phyloP scores from a whole-genome alignment of 2,797 vertebrate genomes.

The Myotis pilosus region DNA sequence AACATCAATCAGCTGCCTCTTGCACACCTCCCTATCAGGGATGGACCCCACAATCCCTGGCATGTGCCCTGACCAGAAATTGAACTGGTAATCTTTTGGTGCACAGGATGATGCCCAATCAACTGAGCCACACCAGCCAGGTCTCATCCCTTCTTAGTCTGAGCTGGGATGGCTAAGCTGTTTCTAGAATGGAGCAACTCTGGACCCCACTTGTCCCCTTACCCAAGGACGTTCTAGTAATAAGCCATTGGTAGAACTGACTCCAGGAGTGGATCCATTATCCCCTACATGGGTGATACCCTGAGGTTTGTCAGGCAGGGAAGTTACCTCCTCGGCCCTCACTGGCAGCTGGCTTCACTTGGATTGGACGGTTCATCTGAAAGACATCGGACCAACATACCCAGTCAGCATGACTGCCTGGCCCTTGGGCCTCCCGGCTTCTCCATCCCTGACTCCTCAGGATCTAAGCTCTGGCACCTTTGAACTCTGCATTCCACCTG shows the following conservation, averaged over 20 bases:
- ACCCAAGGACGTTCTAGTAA: not conserved
- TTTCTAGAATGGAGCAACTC: not conserved
- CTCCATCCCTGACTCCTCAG: not conserved
- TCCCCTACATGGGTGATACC: not conserved
- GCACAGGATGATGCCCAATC: not conserved
- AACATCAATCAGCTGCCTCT: not conserved
- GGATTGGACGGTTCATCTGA: constrained; percentile 90
- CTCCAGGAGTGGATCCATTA: not conserved
- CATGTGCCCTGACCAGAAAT: not conserved
- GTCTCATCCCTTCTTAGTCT: not conserved
- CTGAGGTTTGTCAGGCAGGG: constrained; percentile 35
- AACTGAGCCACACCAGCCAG: not conserved
- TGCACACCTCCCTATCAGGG: too few species aligned
- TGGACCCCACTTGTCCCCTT: not conserved
- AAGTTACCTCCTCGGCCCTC: constrained; percentile 89
- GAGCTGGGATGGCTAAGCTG: not conserved
- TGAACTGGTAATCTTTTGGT: not conserved
- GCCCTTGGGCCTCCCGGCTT: not conserved
- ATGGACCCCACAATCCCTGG: not conserved
- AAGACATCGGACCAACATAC: constrained; percentile 75
- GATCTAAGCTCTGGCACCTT: not conserved
- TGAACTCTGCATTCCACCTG: not conserved
- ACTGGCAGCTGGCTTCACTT: constrained; percentile 89
- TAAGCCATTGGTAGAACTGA: not conserved
- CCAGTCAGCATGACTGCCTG: not conserved